phyloP scores from a whole-genome alignment of 2,113 vertebrate species.

The Pholis gunnellus region DNA sequence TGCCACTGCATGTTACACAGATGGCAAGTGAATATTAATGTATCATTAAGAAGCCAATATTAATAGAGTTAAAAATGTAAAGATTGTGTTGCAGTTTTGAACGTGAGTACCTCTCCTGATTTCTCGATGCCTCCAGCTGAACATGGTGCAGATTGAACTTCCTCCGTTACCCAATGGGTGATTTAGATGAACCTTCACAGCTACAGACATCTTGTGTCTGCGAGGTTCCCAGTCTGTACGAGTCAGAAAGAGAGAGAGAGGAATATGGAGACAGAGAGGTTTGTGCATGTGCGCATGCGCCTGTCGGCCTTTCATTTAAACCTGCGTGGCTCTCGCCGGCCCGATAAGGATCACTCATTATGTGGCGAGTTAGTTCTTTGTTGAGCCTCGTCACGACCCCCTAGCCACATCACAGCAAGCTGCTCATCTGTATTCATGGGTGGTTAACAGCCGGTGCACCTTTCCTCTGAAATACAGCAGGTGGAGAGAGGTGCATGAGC shows the following conservation, averaged over 20 bases:
- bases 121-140: not conserved
- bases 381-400: constrained; percentile 60
- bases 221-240: not conserved
- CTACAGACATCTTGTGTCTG: not conserved
- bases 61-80: constrained; percentile 22
- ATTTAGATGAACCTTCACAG: not conserved
- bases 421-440: constrained; percentile 78
- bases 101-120: not conserved
- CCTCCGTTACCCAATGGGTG: not conserved
- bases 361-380: constrained; percentile 72
- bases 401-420: constrained; percentile 65
- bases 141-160: not conserved
- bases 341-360: constrained; percentile 80
- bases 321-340: constrained; percentile 36
- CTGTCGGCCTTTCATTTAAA: constrained; percentile 29
- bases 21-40: constrained; percentile 17
- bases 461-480: constrained; percentile 60
- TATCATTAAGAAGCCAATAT: constrained; percentile 42
- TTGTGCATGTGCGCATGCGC: not conserved
- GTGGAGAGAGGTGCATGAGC: constrained; percentile 29
- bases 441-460: constrained; percentile 57
- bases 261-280: not conserved
- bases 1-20: constrained; percentile 48
- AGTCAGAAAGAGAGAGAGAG: not conserved
- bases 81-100: not conserved